Evolutionary conservation across 2,888 invertebrate species (phyloP).

Genomic region (Clanis bilineata): DNA sequence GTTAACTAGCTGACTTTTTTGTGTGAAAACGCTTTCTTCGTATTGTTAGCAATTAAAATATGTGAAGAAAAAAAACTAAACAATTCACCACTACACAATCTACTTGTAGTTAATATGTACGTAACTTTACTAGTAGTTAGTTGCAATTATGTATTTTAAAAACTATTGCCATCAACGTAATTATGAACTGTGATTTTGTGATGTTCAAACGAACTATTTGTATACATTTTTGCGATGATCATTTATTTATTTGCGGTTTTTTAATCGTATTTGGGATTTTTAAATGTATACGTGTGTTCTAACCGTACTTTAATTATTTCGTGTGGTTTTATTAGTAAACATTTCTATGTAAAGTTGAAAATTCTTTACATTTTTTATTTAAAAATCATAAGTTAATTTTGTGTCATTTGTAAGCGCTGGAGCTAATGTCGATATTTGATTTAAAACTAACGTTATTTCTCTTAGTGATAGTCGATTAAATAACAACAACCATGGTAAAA

Average conservation of each 20-base stretch:
- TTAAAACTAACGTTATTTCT: too few relatives aligned
- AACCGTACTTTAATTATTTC: conserved; percentile 23
- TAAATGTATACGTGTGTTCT: conserved; percentile 22
- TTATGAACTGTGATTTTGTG: conserved; percentile 78
- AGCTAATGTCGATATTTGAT: too few relatives aligned
- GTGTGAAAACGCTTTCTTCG: too few relatives aligned
- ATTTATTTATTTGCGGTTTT: conserved; percentile 33
- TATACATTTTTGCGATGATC: conserved; percentile 47
- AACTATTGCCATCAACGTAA: conserved; percentile 73
- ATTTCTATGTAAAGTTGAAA: neutral
- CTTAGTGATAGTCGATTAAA: too few relatives aligned
- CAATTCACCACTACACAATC: neutral
- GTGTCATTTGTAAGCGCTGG: too few relatives aligned
- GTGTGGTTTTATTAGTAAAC: neutral
- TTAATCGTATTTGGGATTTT: conserved; percentile 24
- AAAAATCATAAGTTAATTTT: neutral
- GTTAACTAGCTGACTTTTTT: too few relatives aligned
- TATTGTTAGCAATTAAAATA: too few relatives aligned
- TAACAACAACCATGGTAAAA: too few relatives aligned
- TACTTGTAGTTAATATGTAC: conserved; percentile 23
- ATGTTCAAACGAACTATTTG: conserved; percentile 65
- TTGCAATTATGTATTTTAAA: conserved; percentile 52
- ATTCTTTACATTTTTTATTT: neutral
- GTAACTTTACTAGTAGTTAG: conserved; percentile 50
- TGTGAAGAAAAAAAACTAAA: neutral